Evolutionary conservation across 2,888 invertebrate species (phyloP).

Genomic region (Hartigia nigra): DNA sequence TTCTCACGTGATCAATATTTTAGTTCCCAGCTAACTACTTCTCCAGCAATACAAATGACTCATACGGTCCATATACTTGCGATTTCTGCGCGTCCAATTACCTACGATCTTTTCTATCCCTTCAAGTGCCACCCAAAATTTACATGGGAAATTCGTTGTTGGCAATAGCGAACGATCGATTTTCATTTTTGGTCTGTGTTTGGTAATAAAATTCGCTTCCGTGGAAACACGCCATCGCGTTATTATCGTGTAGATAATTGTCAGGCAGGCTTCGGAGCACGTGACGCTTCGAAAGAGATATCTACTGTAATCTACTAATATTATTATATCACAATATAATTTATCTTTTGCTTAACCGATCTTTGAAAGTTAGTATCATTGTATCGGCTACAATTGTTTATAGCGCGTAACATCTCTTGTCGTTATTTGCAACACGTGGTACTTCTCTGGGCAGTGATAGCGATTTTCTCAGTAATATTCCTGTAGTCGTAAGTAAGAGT

Average conservation of each 20-base stretch:
- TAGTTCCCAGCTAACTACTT: slow-evolving; percentile 14
- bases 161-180: slow-evolving; percentile 8
- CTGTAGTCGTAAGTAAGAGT: not conserved
- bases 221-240: slow-evolving; percentile 31
- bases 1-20: slow-evolving; percentile 23
- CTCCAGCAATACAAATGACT: slow-evolving; percentile 22
- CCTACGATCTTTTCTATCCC: not conserved
- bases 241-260: slow-evolving; percentile 22
- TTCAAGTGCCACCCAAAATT: slow-evolving; percentile 4
- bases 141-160: slow-evolving; percentile 32
- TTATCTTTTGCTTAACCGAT: not conserved
- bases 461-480: not conserved
- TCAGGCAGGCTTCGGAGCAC: not conserved
- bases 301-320: not conserved
- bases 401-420: not conserved
- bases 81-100: slow-evolving; percentile 20
- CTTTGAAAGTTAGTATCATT: not conserved
- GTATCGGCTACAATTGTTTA: not conserved
- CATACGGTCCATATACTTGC: slow-evolving; percentile 19
- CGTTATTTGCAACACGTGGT: not conserved
- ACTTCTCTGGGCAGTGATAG: not conserved
- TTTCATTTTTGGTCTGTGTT: slow-evolving; percentile 8
- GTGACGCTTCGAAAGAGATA: not conserved
- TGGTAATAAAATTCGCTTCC: not conserved
- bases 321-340: not conserved